Evolutionary conservation across 2,113 vertebrate genomes (phyloP).

Genomic region (Tachysurus fulvidraco): DNA sequence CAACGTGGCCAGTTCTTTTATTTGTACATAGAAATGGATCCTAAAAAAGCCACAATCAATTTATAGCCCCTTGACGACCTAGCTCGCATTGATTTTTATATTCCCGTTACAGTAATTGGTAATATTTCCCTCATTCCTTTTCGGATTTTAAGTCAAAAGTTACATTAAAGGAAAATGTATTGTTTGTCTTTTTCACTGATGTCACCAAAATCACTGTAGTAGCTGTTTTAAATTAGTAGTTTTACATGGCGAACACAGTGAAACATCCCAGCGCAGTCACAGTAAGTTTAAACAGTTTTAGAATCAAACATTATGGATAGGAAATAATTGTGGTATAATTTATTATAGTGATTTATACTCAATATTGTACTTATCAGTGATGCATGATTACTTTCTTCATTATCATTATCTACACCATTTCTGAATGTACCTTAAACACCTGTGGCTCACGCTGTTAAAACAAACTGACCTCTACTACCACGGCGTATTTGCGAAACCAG

Average conservation of each 20-base stretch:
- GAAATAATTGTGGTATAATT: neutral
- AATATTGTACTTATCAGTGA: neutral
- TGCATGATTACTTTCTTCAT: neutral
- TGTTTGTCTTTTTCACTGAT: neutral
- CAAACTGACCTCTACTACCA: constrained; percentile 60
- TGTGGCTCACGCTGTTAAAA: constrained; percentile 70
- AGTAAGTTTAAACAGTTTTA: neutral
- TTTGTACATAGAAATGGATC: neutral
- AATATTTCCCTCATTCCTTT: neutral
- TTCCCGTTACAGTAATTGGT: neutral
- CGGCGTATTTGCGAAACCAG: constrained; percentile 57
- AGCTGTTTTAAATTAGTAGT: neutral
- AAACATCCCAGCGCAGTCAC: neutral
- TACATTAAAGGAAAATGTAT: neutral
- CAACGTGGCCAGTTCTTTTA: neutral
- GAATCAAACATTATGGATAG: no score
- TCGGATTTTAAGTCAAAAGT: neutral
- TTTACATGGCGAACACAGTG: neutral
- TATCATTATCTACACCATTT: neutral
- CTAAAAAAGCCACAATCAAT: neutral
- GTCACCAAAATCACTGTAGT: neutral
- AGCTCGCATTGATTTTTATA: neutral
- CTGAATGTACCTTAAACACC: constrained; percentile 53
- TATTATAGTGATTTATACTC: neutral
- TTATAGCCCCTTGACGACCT: neutral